Evolutionary conservation across 1,140 invertebrate species (phyloP), one percentile per base, ranked within the genome.

Genomic region (Liolophura sinensis): DNA sequence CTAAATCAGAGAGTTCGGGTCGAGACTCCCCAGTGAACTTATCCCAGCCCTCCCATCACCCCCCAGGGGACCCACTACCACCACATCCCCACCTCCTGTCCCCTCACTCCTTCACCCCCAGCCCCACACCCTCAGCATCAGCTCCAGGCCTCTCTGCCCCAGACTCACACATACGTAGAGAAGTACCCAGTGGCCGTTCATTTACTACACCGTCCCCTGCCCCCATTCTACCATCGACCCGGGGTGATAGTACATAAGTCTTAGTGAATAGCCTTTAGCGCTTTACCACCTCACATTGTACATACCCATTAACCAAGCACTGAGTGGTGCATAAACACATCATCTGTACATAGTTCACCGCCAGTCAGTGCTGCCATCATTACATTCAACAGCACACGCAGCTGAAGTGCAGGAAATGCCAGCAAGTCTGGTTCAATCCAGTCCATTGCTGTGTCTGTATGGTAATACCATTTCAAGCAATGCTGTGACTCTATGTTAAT

Each of bases 181-280:
- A 79, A 78, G 27, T 78, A 74, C 52, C 73, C 77, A n/a, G 75
- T 73, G n/a, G 74, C 75, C 6, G 71, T 69, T n/a, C 71, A 74
- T 51, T 63, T 79, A 9, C 68, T 82, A 64, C 77, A 80, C 60
- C 72, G 72, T 25, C 72, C 65, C 18, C 68, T 68, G 31, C 49
- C 64, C 52, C 73, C 73, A 54, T 73, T 69, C 62, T 72, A 71
- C 63, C 72, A 68, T 56, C 65, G 76, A 61, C 76, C 78, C 18
- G 76, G 76, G 50, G 78, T 80, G 27, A 82, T 80, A 61, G 80
- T 82, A 12, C 78, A 80, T 54, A 82, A 79, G 60, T 78, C 72
- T 58, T 81, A 61, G 27, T 52, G 31, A 63, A 31, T n/a, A 18
- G 27, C 5, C 18, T 3, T 54, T 20, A 40, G 31, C 31, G 3